These are phyloP conservation scores for Sipha maydis DNA, from an alignment of 2,888 invertebrate genomes.

Conservation along the genomic window DNA sequence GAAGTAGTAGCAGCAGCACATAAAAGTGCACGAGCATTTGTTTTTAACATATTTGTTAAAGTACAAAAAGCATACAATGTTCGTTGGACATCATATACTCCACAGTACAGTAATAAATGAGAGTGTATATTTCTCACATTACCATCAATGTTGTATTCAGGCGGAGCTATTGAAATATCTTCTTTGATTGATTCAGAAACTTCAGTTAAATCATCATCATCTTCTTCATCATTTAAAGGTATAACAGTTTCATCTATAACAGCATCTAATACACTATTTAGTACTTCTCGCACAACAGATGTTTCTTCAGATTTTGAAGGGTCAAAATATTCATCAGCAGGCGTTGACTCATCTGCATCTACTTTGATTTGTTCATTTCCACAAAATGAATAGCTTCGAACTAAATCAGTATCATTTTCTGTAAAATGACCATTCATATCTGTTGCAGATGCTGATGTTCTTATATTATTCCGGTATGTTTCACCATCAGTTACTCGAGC, in stretches of 20 bases:
- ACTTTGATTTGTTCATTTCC: constrained; percentile 60
- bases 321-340: constrained; percentile 77
- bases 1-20: constrained; percentile 82
- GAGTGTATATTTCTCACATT: constrained; percentile 72
- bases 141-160: constrained; percentile 53
- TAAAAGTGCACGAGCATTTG: constrained; percentile 79
- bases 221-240: constrained; percentile 57
- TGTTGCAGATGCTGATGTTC: constrained; percentile 67
- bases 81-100: constrained; percentile 80
- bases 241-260: constrained; percentile 57
- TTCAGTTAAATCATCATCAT: constrained; percentile 59
- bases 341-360: constrained; percentile 72
- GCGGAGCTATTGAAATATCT: constrained; percentile 55
- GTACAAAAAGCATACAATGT: constrained; percentile 80
- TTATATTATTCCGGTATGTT: constrained; percentile 66
- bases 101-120: constrained; percentile 83
- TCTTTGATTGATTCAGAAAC: constrained; percentile 57
- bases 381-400: constrained; percentile 71
- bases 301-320: constrained; percentile 62
- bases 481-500: constrained; percentile 65
- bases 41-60: constrained; percentile 77
- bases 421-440: constrained; percentile 67
- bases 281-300: constrained; percentile 47
- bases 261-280: constrained; percentile 55
- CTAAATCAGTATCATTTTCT: constrained; percentile 67